Evolutionary conservation across 1,140 invertebrate genomes (phyloP), one percentile per base, ranked within the genome.

Genomic region (Drosophila burlai): DNA sequence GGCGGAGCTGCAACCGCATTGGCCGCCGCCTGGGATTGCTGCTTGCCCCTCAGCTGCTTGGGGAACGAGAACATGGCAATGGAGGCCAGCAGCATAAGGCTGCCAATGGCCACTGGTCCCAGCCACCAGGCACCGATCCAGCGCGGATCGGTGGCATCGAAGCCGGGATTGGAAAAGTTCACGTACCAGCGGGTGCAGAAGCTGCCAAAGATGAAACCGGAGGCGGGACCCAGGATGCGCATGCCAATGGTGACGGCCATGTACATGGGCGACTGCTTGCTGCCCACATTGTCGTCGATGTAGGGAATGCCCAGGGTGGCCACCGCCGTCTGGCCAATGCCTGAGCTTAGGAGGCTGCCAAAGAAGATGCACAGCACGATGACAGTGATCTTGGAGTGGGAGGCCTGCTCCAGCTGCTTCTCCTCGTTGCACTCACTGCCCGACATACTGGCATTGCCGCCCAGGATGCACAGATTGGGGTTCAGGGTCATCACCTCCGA

Each of bases 41-140:
- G 76, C 71, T 92, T 89, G 57, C 93, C 93, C 21, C 93, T 93
- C 72, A 95, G 93, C 79, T 95, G 93, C 74, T 96, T 95, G 34
- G 97, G 98, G 92, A 98, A 98, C 42, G 96, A 96, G 93, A 98
- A 98, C 97, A 98, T 98, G 31, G 96, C 95, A 29, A 97, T 93
- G 13, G 97, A 96, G 47, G 97, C 95, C 36, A 98, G 79, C 89
- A 97, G 95, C 77, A 98, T 94, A 75, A 97, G 94, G 0, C 95
- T 95, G 1, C 97, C 96, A 63, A 98, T 97, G 55, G 98, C 93
- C 36, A 98, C 96, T 76, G 97, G 93, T 49, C 97, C 96, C 36
- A 98, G 93, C 97, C 97, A 98, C 97, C 97, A 98, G 46, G 97
- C 97, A 24, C 97, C 97, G 26, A 98, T 96, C 97, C 97, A 98